These are phyloP conservation scores for Anagyrus pseudococci DNA, from an alignment of 2,888 invertebrate species.

Conservation along the genomic window DNA sequence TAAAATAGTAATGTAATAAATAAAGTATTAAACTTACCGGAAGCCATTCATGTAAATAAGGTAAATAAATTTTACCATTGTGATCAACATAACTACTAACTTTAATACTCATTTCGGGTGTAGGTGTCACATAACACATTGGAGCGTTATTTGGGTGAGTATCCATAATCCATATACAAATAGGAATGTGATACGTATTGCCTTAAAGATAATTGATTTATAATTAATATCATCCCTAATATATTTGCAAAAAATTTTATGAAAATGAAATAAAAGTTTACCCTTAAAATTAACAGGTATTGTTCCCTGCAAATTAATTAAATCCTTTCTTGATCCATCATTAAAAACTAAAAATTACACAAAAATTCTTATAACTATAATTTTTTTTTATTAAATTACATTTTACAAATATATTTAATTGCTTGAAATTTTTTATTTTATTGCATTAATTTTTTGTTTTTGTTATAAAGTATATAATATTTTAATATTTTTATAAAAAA, in stretches of 20 bases:
- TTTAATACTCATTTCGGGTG: slow-evolving; percentile 93
- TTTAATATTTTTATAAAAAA: too few relatives aligned
- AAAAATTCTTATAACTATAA: slow-evolving; percentile 15
- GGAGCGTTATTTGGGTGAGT: slow-evolving; percentile 97
- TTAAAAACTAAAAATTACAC: slow-evolving; percentile 74
- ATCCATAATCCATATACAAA: slow-evolving; percentile 95
- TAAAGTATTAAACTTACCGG: slow-evolving; percentile 64
- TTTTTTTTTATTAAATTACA: too few relatives aligned
- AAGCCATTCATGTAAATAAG: slow-evolving; percentile 95
- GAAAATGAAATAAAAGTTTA: background rate
- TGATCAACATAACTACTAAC: slow-evolving; percentile 93
- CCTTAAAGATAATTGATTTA: slow-evolving; percentile 61
- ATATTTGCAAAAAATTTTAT: background rate
- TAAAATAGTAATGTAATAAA: too few relatives aligned
- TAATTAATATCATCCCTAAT: background rate
- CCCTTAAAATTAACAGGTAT: slow-evolving; percentile 69
- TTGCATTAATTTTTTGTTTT: too few relatives aligned
- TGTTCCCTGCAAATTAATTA: slow-evolving; percentile 88
- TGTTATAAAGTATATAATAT: too few relatives aligned
- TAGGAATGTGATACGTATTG: slow-evolving; percentile 91
- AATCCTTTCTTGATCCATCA: slow-evolving; percentile 81
- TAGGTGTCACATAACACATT: slow-evolving; percentile 93
- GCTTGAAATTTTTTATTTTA: too few relatives aligned
- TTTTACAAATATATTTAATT: too few relatives aligned
- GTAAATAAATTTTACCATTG: slow-evolving; percentile 94